These are phyloP conservation scores for Pygocentrus nattereri DNA, from an alignment of 2,797 vertebrate species.

Conservation along the genomic window DNA sequence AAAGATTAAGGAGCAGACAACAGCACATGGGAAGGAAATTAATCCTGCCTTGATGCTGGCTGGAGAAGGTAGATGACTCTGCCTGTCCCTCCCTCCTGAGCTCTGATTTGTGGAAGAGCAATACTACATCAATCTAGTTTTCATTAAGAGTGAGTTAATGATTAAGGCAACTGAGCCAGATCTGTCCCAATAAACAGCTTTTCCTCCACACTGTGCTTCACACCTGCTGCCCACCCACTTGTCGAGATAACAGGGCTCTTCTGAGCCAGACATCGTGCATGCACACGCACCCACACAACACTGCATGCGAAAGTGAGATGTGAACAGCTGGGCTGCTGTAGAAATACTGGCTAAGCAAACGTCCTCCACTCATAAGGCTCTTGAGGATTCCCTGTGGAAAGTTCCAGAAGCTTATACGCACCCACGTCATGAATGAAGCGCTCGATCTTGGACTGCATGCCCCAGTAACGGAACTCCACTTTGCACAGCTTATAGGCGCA, in stretches of 20 bases:
- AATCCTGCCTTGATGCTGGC: slow-evolving; percentile 65
- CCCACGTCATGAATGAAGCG: slow-evolving; percentile 94
- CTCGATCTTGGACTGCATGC: slow-evolving; percentile 99
- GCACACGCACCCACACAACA: neutral
- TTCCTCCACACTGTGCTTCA: slow-evolving; percentile 35
- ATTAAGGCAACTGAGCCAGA: slow-evolving; percentile 42
- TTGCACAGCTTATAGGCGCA: slow-evolving; percentile 99
- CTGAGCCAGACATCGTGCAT: slow-evolving; percentile 13
- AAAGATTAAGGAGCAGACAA: slow-evolving; percentile 50
- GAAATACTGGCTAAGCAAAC: slow-evolving; percentile 35
- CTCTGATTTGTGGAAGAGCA: slow-evolving; percentile 13
- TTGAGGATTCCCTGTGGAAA: slow-evolving; percentile 20
- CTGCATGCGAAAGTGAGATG: slow-evolving; percentile 5
- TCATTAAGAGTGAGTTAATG: slow-evolving; percentile 66
- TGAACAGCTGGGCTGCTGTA: slow-evolving; percentile 39
- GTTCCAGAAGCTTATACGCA: slow-evolving; percentile 31
- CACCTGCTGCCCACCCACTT: slow-evolving; percentile 50
- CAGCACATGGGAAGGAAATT: slow-evolving; percentile 63
- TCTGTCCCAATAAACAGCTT: slow-evolving; percentile 25
- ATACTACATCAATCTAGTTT: slow-evolving; percentile 48
- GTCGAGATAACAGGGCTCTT: slow-evolving; percentile 37
- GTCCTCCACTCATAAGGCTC: neutral
- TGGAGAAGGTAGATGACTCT: slow-evolving; percentile 41
- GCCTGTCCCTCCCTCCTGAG: neutral
- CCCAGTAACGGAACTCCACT: slow-evolving; percentile 99